phyloP scores from a whole-genome alignment of 2,797 vertebrate genomes.

The Erethizon dorsatum region DNA sequence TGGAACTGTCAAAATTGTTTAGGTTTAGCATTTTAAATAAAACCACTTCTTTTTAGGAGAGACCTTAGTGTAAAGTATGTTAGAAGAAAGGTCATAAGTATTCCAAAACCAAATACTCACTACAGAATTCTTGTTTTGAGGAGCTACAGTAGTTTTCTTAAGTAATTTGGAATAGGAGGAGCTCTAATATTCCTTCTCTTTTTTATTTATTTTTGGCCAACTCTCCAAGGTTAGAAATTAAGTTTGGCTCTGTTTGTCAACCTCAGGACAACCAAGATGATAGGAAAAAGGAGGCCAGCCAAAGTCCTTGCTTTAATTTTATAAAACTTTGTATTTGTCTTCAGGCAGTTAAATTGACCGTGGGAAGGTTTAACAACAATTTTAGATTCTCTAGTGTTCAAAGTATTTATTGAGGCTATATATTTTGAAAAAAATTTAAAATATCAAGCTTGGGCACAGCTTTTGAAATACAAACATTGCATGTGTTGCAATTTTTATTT shows the following conservation, averaged over 20 bases:
- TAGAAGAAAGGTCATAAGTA: slow-evolving; percentile 17
- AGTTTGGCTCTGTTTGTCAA: background rate
- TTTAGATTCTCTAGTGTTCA: background rate
- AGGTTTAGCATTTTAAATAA: slow-evolving; percentile 48
- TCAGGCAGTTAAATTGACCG: background rate
- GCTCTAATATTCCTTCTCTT: background rate
- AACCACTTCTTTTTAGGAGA: background rate
- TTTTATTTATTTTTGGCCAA: background rate
- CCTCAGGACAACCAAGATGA: background rate
- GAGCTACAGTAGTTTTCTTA: background rate
- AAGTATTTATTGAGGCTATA: slow-evolving; percentile 36
- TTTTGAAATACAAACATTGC: slow-evolving; percentile 35
- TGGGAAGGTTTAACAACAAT: background rate
- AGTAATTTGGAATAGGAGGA: background rate
- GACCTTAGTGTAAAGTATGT: background rate
- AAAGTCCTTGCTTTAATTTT: slow-evolving; percentile 59
- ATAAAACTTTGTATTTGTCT: slow-evolving; percentile 10
- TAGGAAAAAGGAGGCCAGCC: background rate
- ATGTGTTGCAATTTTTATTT: slow-evolving; percentile 37
- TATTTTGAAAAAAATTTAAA: slow-evolving; percentile 48
- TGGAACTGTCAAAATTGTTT: background rate
- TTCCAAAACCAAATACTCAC: background rate
- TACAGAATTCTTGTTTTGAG: background rate
- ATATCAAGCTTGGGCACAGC: background rate
- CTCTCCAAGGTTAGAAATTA: background rate